A percentile compares a stretch with the other conserved stretches of the same genome.
Conservation (phyloP, 2,113 vertebrate species). For the Silurus glanis region DNA sequence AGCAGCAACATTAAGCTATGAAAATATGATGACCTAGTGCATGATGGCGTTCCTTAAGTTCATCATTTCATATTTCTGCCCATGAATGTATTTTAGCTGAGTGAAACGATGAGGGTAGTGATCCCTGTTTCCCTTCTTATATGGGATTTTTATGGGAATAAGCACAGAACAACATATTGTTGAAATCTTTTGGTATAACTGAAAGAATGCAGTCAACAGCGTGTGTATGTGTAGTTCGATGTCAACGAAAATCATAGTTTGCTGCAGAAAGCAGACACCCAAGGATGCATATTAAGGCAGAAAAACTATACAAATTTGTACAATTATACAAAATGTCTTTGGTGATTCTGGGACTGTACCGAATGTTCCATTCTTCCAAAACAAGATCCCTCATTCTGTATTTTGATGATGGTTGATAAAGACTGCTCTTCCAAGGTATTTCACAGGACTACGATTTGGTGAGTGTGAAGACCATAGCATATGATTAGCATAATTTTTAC, state of each 20-base stretch:
- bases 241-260: neutral
- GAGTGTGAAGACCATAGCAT: neutral
- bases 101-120: neutral
- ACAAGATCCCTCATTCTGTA: neutral
- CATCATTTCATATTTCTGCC: neutral
- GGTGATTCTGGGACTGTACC: neutral
- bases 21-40: neutral
- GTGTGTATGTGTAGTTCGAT: neutral
- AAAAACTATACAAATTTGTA: neutral
- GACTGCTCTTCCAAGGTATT: neutral
- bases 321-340: no score
- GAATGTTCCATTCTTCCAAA: neutral
- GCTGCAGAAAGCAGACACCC: neutral
- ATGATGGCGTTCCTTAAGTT: neutral
- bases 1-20: neutral
- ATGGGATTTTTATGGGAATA: neutral
- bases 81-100: neutral
- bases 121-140: neutral
- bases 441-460: neutral
- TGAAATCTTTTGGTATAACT: neutral
- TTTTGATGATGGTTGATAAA: neutral
- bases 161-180: no score
- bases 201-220: neutral
- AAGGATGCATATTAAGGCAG: neutral
- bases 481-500: neutral